Percentiles rank a stretch among this genome's conserved stretches.
Evolutionary conservation across 2,888 invertebrate genomes (phyloP).

Genomic region (Ecliptopera silaceata): DNA sequence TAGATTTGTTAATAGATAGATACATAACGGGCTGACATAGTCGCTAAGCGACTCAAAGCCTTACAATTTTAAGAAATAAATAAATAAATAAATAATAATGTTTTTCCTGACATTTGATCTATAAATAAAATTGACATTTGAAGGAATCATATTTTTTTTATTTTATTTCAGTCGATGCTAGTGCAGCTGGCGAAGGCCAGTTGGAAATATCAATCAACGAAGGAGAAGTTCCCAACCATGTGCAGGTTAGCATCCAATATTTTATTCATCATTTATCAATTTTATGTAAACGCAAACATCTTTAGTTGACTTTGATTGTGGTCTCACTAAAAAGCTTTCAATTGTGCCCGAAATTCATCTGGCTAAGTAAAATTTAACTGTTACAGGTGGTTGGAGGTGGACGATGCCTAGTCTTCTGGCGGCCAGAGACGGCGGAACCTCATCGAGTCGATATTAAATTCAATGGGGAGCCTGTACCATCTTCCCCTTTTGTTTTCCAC

Average conservation of each 20-base stretch:
- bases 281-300: too few relatives aligned
- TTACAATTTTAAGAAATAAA: too few relatives aligned
- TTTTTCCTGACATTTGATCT: neutral
- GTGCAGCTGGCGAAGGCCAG: conserved; percentile 99
- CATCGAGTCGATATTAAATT: conserved; percentile 98
- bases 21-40: too few relatives aligned
- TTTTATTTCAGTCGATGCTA: conserved; percentile 93
- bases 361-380: conserved; percentile 24
- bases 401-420: conserved; percentile 96
- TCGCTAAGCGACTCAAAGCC: too few relatives aligned
- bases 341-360: too few relatives aligned
- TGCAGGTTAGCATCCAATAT: conserved; percentile 86
- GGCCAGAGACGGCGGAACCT: conserved; percentile 94
- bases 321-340: too few relatives aligned
- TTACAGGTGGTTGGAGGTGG: conserved; percentile 95
- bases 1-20: too few relatives aligned
- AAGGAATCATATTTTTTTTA: neutral
- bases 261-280: too few relatives aligned
- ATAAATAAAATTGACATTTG: too few relatives aligned
- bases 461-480: conserved; percentile 96
- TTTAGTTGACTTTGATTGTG: too few relatives aligned
- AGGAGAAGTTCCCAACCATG: conserved; percentile 99
- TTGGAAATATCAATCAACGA: conserved; percentile 99
- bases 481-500: conserved; percentile 95
- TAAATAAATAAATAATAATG: too few relatives aligned